Evolutionary conservation across 92 coral and sea anemone genomes (phyloP).

Genomic region (Metridium senile): DNA sequence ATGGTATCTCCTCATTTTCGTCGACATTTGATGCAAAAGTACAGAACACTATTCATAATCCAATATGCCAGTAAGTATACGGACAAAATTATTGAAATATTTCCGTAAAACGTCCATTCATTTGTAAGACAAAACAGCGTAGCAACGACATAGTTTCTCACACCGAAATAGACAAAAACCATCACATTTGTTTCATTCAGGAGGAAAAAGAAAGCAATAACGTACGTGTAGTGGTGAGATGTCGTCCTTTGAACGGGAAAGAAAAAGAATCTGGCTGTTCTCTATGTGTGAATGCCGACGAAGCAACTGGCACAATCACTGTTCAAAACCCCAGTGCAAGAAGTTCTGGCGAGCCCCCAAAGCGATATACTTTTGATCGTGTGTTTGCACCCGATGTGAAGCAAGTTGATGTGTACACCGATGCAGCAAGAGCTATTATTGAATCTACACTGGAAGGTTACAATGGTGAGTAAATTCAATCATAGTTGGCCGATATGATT

Average conservation of each 20-base stretch:
- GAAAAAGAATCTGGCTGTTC: constrained; percentile 76
- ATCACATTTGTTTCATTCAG: constrained; percentile 25
- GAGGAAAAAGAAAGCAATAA: constrained; percentile 79
- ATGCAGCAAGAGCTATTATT: constrained; percentile 97
- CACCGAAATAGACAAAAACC: background rate
- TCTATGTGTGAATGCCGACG: constrained; percentile 84
- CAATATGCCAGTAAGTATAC: constrained; percentile 43
- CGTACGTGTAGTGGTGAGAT: constrained; percentile 98
- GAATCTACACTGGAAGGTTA: constrained; percentile 94
- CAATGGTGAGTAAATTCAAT: constrained; percentile 59
- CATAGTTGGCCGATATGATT: no score
- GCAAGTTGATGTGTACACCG: constrained; percentile 96
- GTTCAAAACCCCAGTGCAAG: constrained; percentile 74
- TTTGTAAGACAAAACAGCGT: background rate
- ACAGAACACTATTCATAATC: background rate
- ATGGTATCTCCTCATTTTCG: background rate
- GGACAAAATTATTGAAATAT: background rate
- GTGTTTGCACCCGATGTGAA: constrained; percentile 90
- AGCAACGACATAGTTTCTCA: constrained; percentile 4
- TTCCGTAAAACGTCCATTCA: background rate
- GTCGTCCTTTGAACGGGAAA: constrained; percentile 97
- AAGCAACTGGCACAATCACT: constrained; percentile 81
- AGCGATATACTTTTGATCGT: constrained; percentile 91
- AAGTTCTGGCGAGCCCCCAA: constrained; percentile 83
- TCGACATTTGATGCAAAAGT: background rate